Evolutionary conservation across 2,888 invertebrate genomes (phyloP).

Genomic region (Standfussiana lucernea): DNA sequence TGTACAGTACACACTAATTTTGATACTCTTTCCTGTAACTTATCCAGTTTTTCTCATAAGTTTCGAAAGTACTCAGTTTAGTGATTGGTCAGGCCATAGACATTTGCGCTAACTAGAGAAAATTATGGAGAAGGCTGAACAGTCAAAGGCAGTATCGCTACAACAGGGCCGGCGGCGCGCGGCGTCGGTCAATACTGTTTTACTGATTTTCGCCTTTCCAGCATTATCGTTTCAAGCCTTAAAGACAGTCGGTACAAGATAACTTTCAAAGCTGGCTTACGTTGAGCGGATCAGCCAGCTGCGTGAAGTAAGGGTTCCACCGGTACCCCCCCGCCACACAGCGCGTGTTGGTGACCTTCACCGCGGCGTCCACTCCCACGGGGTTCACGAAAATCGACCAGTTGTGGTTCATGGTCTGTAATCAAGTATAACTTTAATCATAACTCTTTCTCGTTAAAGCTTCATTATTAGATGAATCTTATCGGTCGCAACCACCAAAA

Average conservation of each 20-base stretch:
- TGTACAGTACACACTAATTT: not conserved
- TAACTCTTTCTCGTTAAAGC: not conserved
- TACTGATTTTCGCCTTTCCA: not conserved
- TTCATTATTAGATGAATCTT: not conserved
- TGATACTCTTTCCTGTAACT: not conserved
- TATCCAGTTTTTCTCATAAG: not conserved
- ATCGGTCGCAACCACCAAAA: no score
- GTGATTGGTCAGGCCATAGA: not conserved
- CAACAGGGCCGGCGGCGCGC: not conserved
- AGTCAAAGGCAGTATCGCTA: not conserved
- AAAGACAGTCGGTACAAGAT: not conserved
- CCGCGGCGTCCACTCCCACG: constrained; percentile 97
- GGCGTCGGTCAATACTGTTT: not conserved
- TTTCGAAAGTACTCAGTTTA: not conserved
- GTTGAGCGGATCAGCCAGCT: constrained; percentile 96
- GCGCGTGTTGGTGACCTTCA: constrained; percentile 94
- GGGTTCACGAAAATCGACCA: constrained; percentile 98
- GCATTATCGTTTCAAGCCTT: constrained; percentile 91
- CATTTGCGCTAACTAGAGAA: not conserved
- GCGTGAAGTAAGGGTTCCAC: constrained; percentile 98
- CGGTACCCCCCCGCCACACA: constrained; percentile 97
- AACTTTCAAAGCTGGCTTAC: constrained; percentile 85
- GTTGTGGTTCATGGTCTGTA: constrained; percentile 94
- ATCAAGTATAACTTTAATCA: not conserved
- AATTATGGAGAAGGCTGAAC: not conserved